Base-by-base conservation (phyloP, 1,140 invertebrate species). In the Leptopilina boulardi region DNA sequence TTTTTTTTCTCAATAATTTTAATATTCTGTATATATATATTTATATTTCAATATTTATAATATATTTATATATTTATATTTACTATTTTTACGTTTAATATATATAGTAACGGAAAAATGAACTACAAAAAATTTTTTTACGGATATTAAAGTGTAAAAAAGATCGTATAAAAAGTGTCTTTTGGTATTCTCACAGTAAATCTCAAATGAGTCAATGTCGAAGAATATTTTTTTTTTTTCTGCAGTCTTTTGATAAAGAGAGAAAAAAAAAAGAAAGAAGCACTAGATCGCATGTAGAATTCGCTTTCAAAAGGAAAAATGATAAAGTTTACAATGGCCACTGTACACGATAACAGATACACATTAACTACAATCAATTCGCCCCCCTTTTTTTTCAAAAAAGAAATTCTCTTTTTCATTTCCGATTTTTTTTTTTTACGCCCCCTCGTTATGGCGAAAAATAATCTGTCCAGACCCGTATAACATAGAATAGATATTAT, bases 271-370 rank as follows among this genome's bases (percentile, higher is more conserved):
- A 26, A 21, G 41, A 30, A 11, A 71, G 26, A 71, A 44, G 19
- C 70, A 30, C 23, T 66, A 66, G 23, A 23, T 66, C 56, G 26
- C 15, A 26, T n/a, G 11, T 3, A 21, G 18, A 21, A 15, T 11
- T 26, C 13, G 21, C 23, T 13, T 66, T 66, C 6, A 1, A n/a
- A 66, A 30, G 30, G 54, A 75, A 47, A 66, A 78, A 74, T 21
- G 59, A 79, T 1, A 76, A 80, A 71, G 42, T 77, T 71, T 80
- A 82, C 83, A 59, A 85, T 81, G 80, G 83, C 83, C 70, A 84
- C 83, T 88, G 86, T 88, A 88, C 86, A 88, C 83, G 86, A 87
- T 85, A 87, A 83, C 82, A 79, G 54, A 79, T 81, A 75, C 76
- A 81, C 34, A 72, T 74, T 59, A 66, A 30, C 59, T 66, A 66